Evolutionary conservation across 2,888 invertebrate genomes (phyloP).

Genomic region (Tryphoninae sp.): DNA sequence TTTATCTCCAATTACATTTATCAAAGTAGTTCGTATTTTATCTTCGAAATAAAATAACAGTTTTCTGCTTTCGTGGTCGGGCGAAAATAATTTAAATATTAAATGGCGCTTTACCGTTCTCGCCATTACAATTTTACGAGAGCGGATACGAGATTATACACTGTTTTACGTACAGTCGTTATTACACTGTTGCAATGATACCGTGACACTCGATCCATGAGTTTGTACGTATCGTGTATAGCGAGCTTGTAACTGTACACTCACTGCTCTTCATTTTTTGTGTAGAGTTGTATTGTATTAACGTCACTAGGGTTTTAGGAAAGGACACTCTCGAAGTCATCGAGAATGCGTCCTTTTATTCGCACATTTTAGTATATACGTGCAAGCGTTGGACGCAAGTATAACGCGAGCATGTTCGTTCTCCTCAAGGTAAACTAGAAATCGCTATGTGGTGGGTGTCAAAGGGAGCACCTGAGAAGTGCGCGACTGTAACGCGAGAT

Average conservation of each 20-base stretch:
- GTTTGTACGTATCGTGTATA: slow-evolving; percentile 14
- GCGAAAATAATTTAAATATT: neutral
- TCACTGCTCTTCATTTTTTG: slow-evolving; percentile 1
- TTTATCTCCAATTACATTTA: too few species aligned
- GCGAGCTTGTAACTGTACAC: slow-evolving; percentile 43
- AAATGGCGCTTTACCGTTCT: slow-evolving; percentile 23
- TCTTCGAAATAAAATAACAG: neutral
- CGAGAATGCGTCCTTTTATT: slow-evolving; percentile 8
- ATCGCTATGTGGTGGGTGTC: slow-evolving; percentile 73
- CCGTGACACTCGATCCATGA: slow-evolving; percentile 33
- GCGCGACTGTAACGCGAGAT: slow-evolving; percentile 68
- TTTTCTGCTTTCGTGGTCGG: neutral
- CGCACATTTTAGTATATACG: slow-evolving; percentile 19
- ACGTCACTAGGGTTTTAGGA: slow-evolving; percentile 63
- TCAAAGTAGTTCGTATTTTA: neutral
- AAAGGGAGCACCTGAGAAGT: slow-evolving; percentile 61
- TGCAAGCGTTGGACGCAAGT: slow-evolving; percentile 17
- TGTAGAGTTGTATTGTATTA: slow-evolving; percentile 1
- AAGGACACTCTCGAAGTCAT: slow-evolving; percentile 64
- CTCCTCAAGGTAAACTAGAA: slow-evolving; percentile 78
- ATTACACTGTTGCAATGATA: slow-evolving; percentile 47
- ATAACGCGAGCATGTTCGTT: slow-evolving; percentile 64
- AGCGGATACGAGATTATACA: neutral
- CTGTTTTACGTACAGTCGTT: slow-evolving; percentile 32
- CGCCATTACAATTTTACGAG: slow-evolving; percentile 26